Evolutionary conservation across 2,797 vertebrate species (phyloP).

Genomic region (Buphagus erythrorhynchus): DNA sequence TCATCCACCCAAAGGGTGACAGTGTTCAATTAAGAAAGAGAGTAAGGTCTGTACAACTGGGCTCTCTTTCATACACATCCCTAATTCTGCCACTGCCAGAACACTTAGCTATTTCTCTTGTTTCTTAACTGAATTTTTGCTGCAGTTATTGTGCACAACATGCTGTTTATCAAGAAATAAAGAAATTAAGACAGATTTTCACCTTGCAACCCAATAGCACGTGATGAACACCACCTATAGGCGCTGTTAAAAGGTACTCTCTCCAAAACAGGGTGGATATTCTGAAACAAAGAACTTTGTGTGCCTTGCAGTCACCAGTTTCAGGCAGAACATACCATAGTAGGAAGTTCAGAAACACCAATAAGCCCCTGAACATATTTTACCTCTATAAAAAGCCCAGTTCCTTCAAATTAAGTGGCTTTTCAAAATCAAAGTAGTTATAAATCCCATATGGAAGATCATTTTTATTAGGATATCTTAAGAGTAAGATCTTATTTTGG

Average conservation of each 20-base stretch:
- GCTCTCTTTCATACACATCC: background rate
- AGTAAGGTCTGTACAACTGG: background rate
- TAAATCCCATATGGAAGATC: slow-evolving; percentile 11
- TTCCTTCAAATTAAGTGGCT: background rate
- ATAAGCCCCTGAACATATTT: background rate
- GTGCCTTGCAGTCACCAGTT: background rate
- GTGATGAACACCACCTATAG: background rate
- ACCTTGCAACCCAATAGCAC: background rate
- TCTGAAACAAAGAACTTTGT: background rate
- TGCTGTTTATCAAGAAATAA: background rate
- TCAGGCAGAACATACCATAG: background rate
- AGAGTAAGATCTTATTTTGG: background rate
- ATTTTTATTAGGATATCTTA: slow-evolving; percentile 14
- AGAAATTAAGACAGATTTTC: background rate
- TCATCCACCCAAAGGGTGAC: background rate
- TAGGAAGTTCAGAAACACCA: background rate
- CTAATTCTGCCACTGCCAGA: background rate
- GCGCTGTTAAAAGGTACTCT: background rate
- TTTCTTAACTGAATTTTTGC: background rate
- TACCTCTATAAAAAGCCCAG: background rate
- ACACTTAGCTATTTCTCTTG: background rate
- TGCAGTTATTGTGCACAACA: background rate
- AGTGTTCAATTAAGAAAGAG: background rate
- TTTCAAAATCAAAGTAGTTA: background rate
- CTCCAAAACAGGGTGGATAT: background rate